Evolutionary conservation across 2,888 invertebrate genomes (phyloP).

Genomic region (Miltochrista miniata): DNA sequence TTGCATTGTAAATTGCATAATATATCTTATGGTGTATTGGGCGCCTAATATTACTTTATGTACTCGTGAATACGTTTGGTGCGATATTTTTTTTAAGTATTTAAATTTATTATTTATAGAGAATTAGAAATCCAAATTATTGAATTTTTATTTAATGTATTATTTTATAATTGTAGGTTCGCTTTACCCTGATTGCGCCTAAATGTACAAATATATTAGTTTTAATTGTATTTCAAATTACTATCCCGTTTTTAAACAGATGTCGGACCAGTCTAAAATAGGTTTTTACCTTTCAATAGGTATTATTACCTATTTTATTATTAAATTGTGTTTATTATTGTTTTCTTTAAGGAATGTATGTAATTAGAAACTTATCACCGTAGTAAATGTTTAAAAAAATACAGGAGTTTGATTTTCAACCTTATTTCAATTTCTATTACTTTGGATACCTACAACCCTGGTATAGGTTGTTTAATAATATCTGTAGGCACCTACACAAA

Average conservation of each 20-base stretch:
- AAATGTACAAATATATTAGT: slow-evolving; percentile 20
- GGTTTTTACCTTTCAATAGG: slow-evolving; percentile 11
- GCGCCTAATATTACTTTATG: neutral
- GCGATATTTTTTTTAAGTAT: too few relatives aligned
- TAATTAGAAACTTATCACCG: slow-evolving; percentile 28
- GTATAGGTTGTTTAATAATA: too few relatives aligned
- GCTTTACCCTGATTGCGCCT: slow-evolving; percentile 7
- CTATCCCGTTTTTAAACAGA: neutral
- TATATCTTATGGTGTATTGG: too few relatives aligned
- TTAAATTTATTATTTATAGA: neutral
- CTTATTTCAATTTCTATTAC: too few relatives aligned
- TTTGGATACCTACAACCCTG: too few relatives aligned
- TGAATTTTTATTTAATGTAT: neutral
- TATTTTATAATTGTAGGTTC: neutral
- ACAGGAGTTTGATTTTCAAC: neutral
- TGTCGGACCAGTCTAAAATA: slow-evolving; percentile 1
- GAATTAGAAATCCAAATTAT: neutral
- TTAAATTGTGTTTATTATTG: slow-evolving; percentile 22
- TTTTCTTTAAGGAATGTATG: slow-evolving; percentile 22
- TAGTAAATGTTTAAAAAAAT: slow-evolving; percentile 12
- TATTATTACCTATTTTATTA: slow-evolving; percentile 32
- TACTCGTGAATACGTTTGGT: neutral
- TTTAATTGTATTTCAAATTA: slow-evolving; percentile 5
- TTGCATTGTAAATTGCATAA: too few relatives aligned
- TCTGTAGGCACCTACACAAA: too few relatives aligned